These are phyloP conservation scores for Stegana nigrithorax DNA, from an alignment of 2,888 invertebrate species.

Conservation along the genomic window DNA sequence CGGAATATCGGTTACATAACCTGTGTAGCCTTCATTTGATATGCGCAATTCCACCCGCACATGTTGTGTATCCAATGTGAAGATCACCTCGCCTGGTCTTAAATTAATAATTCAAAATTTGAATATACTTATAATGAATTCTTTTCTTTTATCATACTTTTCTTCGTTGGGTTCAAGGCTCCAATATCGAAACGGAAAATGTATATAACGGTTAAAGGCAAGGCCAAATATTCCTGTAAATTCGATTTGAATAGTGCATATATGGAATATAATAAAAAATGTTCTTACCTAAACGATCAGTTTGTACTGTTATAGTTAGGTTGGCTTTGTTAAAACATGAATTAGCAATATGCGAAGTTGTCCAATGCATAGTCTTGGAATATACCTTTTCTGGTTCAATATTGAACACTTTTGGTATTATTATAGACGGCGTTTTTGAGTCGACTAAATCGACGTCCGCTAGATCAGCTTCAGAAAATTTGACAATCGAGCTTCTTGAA, in stretches of 20 bases:
- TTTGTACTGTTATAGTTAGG: slow-evolving; percentile 49
- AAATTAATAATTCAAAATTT: no score
- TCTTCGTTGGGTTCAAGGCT: slow-evolving; percentile 44
- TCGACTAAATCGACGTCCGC: background rate
- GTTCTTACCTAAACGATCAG: slow-evolving; percentile 56
- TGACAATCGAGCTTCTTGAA: no score
- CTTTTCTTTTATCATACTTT: slow-evolving; percentile 46
- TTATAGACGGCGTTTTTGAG: background rate
- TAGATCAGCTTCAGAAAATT: no score
- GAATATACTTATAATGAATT: no score
- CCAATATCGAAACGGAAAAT: slow-evolving; percentile 64
- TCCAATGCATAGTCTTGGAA: slow-evolving; percentile 49
- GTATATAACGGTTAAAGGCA: slow-evolving; percentile 59
- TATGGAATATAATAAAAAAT: no score
- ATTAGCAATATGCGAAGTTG: slow-evolving; percentile 49
- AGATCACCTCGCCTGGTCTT: slow-evolving; percentile 52
- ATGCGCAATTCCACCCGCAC: slow-evolving; percentile 50
- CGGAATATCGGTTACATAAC: slow-evolving; percentile 45
- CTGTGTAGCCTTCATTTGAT: slow-evolving; percentile 47
- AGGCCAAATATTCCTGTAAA: slow-evolving; percentile 59
- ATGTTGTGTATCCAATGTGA: slow-evolving; percentile 49
- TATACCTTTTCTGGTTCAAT: background rate
- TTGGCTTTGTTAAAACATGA: slow-evolving; percentile 39
- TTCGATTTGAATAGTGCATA: no score
- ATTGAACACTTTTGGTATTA: background rate